A percentile compares a stretch with the other conserved stretches of the same genome.
Conservation (phyloP, 2,797 vertebrate genomes). For the Girardinus metallicus region DNA sequence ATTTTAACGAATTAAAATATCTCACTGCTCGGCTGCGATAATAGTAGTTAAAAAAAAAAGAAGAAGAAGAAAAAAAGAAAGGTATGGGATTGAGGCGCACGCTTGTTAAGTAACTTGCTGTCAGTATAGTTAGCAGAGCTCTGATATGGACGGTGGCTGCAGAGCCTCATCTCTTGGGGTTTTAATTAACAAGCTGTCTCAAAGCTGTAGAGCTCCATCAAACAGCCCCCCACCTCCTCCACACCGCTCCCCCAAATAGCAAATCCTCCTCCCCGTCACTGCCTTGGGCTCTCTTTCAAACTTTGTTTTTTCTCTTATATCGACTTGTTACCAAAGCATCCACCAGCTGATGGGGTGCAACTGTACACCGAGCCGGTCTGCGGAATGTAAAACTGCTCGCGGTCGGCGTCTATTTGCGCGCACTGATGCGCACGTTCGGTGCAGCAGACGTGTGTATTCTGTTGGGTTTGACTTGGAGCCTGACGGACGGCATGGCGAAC, state of each 20-base stretch:
- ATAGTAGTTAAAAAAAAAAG: conserved; percentile 62
- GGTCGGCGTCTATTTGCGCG: conserved; percentile 34
- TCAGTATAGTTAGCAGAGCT: conserved; percentile 84
- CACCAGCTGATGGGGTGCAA: conserved; percentile 58
- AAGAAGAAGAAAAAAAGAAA: conserved; percentile 45
- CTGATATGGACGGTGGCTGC: conserved; percentile 85
- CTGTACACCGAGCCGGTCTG: conserved; percentile 39
- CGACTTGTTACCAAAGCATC: conserved; percentile 64
- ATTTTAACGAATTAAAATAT: conserved; percentile 81
- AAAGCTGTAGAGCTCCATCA: conserved; percentile 82
- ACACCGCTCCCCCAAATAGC: conserved; percentile 49
- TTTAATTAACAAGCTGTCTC: conserved; percentile 88
- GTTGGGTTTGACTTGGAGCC: conserved; percentile 36
- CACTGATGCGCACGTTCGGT: conserved; percentile 21
- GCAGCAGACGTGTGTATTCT: conserved; percentile 35
- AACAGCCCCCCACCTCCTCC: conserved; percentile 66
- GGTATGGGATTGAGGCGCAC: conserved; percentile 67
- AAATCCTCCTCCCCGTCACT: conserved; percentile 67
- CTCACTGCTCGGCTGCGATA: conserved; percentile 77
- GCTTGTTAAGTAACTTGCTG: conserved; percentile 84
- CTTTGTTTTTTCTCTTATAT: conserved; percentile 69
- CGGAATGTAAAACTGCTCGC: conserved; percentile 43
- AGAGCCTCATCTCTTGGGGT: conserved; percentile 84
- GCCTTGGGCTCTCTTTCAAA: conserved; percentile 72
- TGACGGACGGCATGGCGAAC: conserved; percentile 14